Evolutionary conservation across 2,888 invertebrate genomes (phyloP).

Genomic region (Scrobipalpa costella): DNA sequence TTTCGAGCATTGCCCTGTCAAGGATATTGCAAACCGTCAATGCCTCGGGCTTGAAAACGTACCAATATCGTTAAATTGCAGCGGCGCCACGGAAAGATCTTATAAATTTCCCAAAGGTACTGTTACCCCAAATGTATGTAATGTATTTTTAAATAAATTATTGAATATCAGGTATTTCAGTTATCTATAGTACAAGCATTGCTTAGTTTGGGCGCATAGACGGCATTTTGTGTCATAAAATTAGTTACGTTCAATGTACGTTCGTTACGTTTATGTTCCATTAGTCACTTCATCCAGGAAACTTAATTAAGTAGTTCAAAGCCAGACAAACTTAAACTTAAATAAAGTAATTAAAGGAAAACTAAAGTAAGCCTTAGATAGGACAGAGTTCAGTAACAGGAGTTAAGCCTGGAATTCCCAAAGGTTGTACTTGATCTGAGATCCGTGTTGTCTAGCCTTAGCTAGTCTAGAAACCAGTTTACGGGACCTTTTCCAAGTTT

Average conservation of each 20-base stretch:
- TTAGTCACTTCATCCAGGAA: no score
- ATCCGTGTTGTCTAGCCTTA: not conserved
- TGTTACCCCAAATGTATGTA: not conserved
- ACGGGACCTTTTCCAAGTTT: not conserved
- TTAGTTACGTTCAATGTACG: no score
- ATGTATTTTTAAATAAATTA: no score
- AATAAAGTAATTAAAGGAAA: not conserved
- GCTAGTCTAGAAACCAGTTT: not conserved
- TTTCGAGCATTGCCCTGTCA: constrained; percentile 43
- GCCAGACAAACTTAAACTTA: not conserved
- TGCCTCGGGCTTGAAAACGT: constrained; percentile 43
- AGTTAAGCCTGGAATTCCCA: not conserved
- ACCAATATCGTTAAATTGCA: constrained; percentile 43
- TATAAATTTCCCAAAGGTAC: not conserved
- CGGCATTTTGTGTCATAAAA: no score
- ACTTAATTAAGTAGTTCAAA: no score
- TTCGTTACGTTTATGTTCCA: no score
- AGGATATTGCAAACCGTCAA: constrained; percentile 52
- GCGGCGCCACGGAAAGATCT: constrained; percentile 27
- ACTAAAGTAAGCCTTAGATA: not conserved
- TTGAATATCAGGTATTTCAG: no score
- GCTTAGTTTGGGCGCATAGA: no score
- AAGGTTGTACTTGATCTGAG: not conserved
- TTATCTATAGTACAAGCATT: no score
- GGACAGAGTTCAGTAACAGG: not conserved